phyloP scores from a whole-genome alignment of 1,140 invertebrate species.

The Aphaenogaster rudis region DNA sequence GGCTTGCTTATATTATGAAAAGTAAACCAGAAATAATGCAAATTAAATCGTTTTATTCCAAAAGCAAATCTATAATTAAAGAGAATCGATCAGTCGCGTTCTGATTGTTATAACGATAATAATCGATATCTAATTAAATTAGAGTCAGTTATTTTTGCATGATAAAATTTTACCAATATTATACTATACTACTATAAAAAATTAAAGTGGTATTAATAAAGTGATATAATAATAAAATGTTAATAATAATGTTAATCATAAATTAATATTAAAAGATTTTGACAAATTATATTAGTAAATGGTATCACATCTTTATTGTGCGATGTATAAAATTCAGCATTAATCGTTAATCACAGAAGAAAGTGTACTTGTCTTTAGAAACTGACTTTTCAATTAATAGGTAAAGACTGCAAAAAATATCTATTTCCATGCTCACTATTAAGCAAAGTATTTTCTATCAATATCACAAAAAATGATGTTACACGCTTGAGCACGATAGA shows the following conservation, averaged over 20 bases:
- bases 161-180: neutral
- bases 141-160: neutral
- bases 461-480: neutral
- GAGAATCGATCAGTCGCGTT: neutral
- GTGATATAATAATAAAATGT: neutral
- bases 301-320: neutral
- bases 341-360: neutral
- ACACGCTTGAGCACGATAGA: neutral
- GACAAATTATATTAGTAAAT: neutral
- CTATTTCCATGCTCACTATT: neutral
- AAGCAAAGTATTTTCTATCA: neutral
- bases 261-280: constrained; percentile 23
- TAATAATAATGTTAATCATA: neutral
- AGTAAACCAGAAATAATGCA: constrained; percentile 26
- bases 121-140: neutral
- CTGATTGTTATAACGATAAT: neutral
- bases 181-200: neutral
- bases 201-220: neutral
- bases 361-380: constrained; percentile 9
- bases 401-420: constrained; percentile 5
- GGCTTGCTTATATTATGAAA: constrained; percentile 36
- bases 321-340: neutral
- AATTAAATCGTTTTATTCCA: neutral
- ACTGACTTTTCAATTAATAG: constrained; percentile 9
- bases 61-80: neutral